Evolutionary conservation across 2,888 invertebrate species (phyloP).

Genomic region (Himalopsyche tibetana): DNA sequence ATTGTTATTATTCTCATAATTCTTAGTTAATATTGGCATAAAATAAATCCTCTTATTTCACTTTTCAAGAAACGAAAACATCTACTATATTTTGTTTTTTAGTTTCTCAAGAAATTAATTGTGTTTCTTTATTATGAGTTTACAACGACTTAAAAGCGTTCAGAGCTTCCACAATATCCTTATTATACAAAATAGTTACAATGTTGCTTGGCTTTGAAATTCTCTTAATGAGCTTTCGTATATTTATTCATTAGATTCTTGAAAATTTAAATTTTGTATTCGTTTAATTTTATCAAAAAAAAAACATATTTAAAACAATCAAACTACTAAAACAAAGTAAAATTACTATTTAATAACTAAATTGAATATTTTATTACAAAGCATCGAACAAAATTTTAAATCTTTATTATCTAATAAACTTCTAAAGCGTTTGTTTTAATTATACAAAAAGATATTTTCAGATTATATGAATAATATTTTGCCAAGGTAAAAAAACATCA

Average conservation of each 20-base stretch:
- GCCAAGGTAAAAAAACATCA: too few species aligned
- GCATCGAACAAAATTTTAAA: too few species aligned
- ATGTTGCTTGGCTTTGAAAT: neutral
- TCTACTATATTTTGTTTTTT: neutral
- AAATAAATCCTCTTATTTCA: neutral
- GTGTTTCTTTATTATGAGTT: conserved; percentile 32
- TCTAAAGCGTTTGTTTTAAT: too few species aligned
- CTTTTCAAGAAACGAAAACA: neutral
- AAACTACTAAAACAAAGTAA: too few species aligned
- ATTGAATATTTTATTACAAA: too few species aligned
- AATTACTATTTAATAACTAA: too few species aligned
- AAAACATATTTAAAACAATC: too few species aligned
- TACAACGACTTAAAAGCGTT: neutral
- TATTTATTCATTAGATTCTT: neutral
- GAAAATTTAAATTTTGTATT: neutral
- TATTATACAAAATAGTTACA: conserved; percentile 34
- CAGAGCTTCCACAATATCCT: neutral
- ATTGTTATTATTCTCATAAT: neutral
- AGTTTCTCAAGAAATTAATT: conserved; percentile 22
- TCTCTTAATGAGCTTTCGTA: conserved; percentile 27
- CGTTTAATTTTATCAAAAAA: too few species aligned
- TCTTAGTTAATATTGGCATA: neutral
- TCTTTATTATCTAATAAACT: too few species aligned
- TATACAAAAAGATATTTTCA: too few species aligned
- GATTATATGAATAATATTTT: too few species aligned